Base-by-base conservation (phyloP, 2,888 invertebrate genomes). In the Rhaphigaster nebulosa region DNA sequence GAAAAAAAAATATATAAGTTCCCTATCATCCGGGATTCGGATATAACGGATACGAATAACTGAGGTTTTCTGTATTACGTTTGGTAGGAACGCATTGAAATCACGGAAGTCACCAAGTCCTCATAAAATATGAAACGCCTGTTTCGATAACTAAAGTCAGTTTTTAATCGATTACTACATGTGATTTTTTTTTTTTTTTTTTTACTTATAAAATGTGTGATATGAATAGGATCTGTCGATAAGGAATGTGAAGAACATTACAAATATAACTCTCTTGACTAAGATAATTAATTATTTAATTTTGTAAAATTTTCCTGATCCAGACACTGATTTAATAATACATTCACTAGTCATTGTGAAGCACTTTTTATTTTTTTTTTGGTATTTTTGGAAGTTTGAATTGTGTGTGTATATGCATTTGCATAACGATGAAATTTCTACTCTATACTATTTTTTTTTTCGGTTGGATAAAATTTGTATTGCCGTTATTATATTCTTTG, bases 231-330 rank as follows among this genome's bases (percentile, higher is more conserved):
- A 70, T 34, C 34, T 6, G 20, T 70, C 20, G 70, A 34, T 70
- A 70, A 70, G 70, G 70, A 70, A 70, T 70, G 34, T 70, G 29
- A 20, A 70, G 70, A 70, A 70, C 70, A 70, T 70, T 34, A 70
- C 70, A 70, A 70, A 70, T 34, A 70, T 34, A 70, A 70, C 70
- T 34, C 70, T 70, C 70, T 70, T 70, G 13, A 70, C 70, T 70
- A 34, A 70, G 70, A 70, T 70, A 38, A 70, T 70, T 70, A 70
- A 70, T 34, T 70, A 70, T 70, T 70, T 70, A 34, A 70, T 34
- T 70, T 70, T n/a, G 5, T 70, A 20, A 34, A 65, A 34, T 70
- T 70, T 34, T 34, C 70, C 70, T 34, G 34, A 8, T 70, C 70
- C 5, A 70, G 34, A 70, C 34, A 18, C 5, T 65, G 65, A 29